Evolutionary conservation across 2,888 invertebrate species (phyloP).

Genomic region (Eilema depressum): DNA sequence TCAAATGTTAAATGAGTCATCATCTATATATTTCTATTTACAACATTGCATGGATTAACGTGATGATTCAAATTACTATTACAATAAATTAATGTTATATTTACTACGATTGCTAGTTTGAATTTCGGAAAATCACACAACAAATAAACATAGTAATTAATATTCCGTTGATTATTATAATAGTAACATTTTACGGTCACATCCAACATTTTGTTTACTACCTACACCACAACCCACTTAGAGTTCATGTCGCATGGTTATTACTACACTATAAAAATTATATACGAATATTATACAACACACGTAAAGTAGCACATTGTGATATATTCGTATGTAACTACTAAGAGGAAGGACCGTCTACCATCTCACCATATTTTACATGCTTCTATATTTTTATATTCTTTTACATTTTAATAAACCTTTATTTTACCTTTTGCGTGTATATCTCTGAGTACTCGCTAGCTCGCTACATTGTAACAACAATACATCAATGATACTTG

Average conservation of each 20-base stretch:
- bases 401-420: not conserved
- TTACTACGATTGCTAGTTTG: too few species aligned
- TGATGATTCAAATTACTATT: too few species aligned
- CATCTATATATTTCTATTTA: too few species aligned
- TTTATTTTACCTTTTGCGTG: not conserved
- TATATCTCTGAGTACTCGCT: not conserved
- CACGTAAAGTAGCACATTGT: not conserved
- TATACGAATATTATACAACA: too few species aligned
- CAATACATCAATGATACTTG: not conserved
- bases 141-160: not conserved
- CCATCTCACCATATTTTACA: not conserved
- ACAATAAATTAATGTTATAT: too few species aligned
- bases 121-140: too few species aligned
- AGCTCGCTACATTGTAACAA: not conserved
- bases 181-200: not conserved
- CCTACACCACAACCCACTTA: not conserved
- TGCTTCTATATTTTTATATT: not conserved
- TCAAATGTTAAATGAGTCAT: too few species aligned
- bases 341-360: not conserved
- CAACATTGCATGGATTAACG: too few species aligned
- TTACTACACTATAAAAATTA: too few species aligned
- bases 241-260: not conserved
- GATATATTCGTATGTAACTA: not conserved
- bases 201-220: not conserved
- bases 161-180: too few species aligned